Base-by-base conservation (phyloP, 2,888 invertebrate species). In the Chouioia cunea region DNA sequence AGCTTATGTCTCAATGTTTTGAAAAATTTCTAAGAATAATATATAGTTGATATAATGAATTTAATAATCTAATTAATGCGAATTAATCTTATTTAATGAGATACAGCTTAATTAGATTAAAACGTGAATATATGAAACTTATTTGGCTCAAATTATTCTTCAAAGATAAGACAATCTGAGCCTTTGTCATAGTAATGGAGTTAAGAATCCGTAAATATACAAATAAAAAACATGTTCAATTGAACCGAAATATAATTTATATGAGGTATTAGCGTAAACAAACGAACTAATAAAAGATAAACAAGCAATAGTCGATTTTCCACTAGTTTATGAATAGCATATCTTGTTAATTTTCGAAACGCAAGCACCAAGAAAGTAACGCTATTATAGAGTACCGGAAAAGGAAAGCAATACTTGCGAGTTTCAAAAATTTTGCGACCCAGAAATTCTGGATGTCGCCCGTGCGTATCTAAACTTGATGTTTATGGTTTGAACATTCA, bases 401-500 rank as follows among this genome's bases (percentile, higher is more conserved):
- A n/a, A 23, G 56, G 2, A 57, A 50, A 44, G 23, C 56, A 23
- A 65, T 65, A 48, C 44, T 54, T 65, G n/a, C 44, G 46, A 56
- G 56, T 65, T 65, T 56, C 50, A 65, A 62, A 70, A 65, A 65
- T 62, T 48, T 65, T 43, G 62, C 65, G 59, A 47, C 18, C 36
- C 16, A 53, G 16, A 59, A 70, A 70, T 65, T 60, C 60, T 27
- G 50, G 60, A 44, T 27, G 16, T 14, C 48, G 14, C 56, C 59
- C 52, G n/a, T 64, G 47, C 44, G 46, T 56, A 50, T 44, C 14
- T 15, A 18, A 62, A 70, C 60, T 70, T 56, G 50, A 57, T 65
- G 62, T 62, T 70, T 62, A 56, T 22, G 50, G 60, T 70, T 50
- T 52, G 65, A 54, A 62, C 60, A 65, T 62, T 70, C 56, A 50